phyloP scores from a whole-genome alignment of 2,113 vertebrate species.

The Leucosticte australis region DNA sequence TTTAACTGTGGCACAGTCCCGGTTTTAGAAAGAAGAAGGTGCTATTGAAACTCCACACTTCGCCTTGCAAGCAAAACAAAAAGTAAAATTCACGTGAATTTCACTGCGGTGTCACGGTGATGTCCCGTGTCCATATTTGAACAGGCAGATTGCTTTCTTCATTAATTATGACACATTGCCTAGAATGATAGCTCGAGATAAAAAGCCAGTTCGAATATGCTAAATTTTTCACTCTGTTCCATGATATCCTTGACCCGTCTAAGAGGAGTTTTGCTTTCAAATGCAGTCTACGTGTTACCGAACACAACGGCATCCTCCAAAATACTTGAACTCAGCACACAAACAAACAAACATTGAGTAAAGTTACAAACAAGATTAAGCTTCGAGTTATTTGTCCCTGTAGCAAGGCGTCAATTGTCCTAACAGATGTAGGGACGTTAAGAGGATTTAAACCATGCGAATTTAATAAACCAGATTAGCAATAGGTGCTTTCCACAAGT shows the following conservation, averaged over 20 bases:
- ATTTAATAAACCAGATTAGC: conserved; percentile 76
- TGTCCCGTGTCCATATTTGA: not conserved
- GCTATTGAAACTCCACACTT: not conserved
- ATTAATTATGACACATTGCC: not conserved
- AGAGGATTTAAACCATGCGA: conserved; percentile 83
- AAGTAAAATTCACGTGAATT: not conserved
- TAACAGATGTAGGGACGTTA: conserved; percentile 82
- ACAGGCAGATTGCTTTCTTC: not conserved
- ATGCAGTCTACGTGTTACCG: not conserved
- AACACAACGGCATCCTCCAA: conserved; percentile 63
- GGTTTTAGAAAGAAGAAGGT: not conserved
- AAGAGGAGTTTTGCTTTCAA: not conserved
- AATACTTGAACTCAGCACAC: conserved; percentile 57
- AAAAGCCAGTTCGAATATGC: not conserved
- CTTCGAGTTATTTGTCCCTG: conserved; percentile 79
- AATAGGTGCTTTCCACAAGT: conserved; percentile 54
- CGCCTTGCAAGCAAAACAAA: not conserved
- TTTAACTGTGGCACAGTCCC: not conserved
- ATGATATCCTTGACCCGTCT: not conserved
- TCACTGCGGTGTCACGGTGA: not conserved
- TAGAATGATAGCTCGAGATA: not conserved
- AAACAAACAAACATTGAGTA: conserved; percentile 73
- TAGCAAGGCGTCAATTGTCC: conserved; percentile 77
- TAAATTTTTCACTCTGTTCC: not conserved
- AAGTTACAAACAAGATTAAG: conserved; percentile 87